Conservation (phyloP, 2,888 invertebrate genomes). For the Megastigmus dorsalis region DNA sequence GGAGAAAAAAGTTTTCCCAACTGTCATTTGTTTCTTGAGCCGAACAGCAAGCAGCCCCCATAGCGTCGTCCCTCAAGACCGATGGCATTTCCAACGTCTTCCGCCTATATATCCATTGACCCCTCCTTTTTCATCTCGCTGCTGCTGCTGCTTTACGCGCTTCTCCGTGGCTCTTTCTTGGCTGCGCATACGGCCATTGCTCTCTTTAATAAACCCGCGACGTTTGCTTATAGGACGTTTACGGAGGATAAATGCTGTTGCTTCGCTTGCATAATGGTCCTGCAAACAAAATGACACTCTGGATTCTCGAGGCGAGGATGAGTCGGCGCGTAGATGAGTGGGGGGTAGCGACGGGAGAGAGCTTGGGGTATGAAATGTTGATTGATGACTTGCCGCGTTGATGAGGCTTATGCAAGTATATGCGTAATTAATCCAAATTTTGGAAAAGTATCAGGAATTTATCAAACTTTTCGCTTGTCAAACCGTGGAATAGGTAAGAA, state of each 20-base stretch:
- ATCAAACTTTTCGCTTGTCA: too few relatives aligned
- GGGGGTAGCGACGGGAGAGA: background rate
- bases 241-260: conserved; percentile 26
- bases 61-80: conserved; percentile 42
- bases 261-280: conserved; percentile 1
- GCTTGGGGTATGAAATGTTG: conserved; percentile 7
- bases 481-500: too few relatives aligned
- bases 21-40: conserved; percentile 64
- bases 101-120: background rate
- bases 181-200: background rate
- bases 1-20: conserved; percentile 64
- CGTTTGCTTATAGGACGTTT: too few relatives aligned
- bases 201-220: conserved; percentile 13
- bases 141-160: too few relatives aligned
- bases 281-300: conserved; percentile 3
- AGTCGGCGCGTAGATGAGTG: background rate
- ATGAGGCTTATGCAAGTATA: conserved; percentile 6
- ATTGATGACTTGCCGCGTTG: conserved; percentile 22
- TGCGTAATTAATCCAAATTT: background rate
- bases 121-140: conserved; percentile 26
- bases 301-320: conserved; percentile 1
- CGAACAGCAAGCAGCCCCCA: conserved; percentile 4
- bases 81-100: conserved; percentile 42
- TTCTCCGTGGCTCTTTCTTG: background rate
- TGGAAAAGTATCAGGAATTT: too few relatives aligned